Percentiles rank a stretch among this genome's conserved stretches.
These are phyloP conservation scores for Sphaeramia orbicularis DNA, from an alignment of 2,797 vertebrate species.

Conservation along the genomic window DNA sequence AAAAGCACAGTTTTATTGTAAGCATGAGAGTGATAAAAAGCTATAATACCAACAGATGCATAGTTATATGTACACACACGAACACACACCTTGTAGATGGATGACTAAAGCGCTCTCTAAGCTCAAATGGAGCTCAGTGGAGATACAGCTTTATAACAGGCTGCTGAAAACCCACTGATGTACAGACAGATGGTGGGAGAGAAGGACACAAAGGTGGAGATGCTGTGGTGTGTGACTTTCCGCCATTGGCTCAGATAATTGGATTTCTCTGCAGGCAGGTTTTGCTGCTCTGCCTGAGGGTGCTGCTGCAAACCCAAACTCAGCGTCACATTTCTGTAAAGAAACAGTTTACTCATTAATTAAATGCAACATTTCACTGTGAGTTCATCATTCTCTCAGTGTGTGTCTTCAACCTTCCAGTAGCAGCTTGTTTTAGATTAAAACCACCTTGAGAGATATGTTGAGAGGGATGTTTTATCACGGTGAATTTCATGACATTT, in stretches of 20 bases:
- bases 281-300: slow-evolving; percentile 10
- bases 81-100: neutral
- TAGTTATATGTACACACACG: slow-evolving; percentile 13
- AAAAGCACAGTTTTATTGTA: no score
- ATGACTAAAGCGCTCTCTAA: slow-evolving; percentile 41
- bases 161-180: slow-evolving; percentile 15
- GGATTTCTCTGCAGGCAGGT: slow-evolving; percentile 20
- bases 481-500: neutral
- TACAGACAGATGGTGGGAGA: slow-evolving; percentile 23
- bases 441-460: neutral
- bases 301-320: slow-evolving; percentile 2
- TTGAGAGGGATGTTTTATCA: neutral
- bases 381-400: no score
- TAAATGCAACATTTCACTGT: no score
- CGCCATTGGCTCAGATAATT: slow-evolving; percentile 43
- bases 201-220: slow-evolving; percentile 16
- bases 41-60: neutral
- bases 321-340: neutral
- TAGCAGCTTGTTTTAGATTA: neutral
- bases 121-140: slow-evolving; percentile 7
- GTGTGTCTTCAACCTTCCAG: neutral
- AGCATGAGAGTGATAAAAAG: no score
- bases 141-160: slow-evolving; percentile 2
- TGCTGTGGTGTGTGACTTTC: slow-evolving; percentile 24
- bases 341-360: neutral